Base-by-base conservation (phyloP, 2,888 invertebrate species). In the Andricus curvator region DNA sequence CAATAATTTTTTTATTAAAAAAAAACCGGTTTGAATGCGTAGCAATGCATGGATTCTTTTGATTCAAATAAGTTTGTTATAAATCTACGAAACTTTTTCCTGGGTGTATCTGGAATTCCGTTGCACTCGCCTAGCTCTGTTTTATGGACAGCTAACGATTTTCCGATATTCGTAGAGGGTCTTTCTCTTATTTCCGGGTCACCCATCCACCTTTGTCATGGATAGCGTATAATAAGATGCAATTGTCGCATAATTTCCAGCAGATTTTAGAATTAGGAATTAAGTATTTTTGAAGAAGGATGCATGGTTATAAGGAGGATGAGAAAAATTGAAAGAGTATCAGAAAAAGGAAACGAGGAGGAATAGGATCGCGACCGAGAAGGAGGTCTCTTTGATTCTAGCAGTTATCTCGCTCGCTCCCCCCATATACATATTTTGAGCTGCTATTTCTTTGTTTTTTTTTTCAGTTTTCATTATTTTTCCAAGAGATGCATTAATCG, bases 121-220 rank as follows among this genome's bases (percentile, higher is more conserved):
- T 15, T 44, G 68, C 20, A 17, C 22, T 44, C 22, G n/a, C 8
- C 22, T 20, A 51, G 20, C 20, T 20, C 2, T 51, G 17, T 20
- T 51, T 51, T 20, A 11, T 22, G 44, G 15, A 15, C 67, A 67
- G 22, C 15, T 15, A 68, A 48, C 48, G 17, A 25, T 48, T 68
- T 48, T 48, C 25, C 48, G 48, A 68, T 68, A 68, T 68, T 68
- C 68, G 44, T 48, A 48, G 25, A 44, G 5, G 25, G 5, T 48
- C 37, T 48, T 15, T 48, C 48, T 20, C 8, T 48, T 48, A 68
- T 85, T 86, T 86, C 85, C 86, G 81, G 82, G 82, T 86, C 86
- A 86, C 77, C 81, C 82, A 82, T 44, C 15, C 67, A 22, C 25
- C 17, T 48, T 8, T 44, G 6, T 5, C 51, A 5, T 51, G 9